phyloP scores from a whole-genome alignment of 2,113 vertebrate species.

The Gadus macrocephalus region DNA sequence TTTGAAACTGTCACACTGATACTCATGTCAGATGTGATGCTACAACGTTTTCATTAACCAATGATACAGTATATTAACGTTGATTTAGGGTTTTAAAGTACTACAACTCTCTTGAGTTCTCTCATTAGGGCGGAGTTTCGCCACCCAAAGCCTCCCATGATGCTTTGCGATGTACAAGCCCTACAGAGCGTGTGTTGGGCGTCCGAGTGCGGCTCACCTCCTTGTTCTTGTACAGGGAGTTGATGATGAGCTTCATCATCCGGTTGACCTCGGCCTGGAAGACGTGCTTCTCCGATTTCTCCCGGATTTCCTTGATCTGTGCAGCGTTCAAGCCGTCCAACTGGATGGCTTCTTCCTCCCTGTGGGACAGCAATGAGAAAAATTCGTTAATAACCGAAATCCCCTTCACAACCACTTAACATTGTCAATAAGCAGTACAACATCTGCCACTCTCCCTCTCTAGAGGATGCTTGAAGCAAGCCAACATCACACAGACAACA shows the following conservation, averaged over 20 bases:
- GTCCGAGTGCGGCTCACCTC: conserved; percentile 75
- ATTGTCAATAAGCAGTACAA: background rate
- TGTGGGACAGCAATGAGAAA: conserved; percentile 42
- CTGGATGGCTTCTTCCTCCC: conserved; percentile 97
- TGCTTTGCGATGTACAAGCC: background rate
- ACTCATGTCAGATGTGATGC: no score
- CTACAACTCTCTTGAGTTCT: no score
- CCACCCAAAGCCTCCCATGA: background rate
- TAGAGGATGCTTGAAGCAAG: background rate
- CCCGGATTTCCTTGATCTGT: conserved; percentile 94
- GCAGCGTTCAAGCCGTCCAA: conserved; percentile 94
- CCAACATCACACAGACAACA: background rate
- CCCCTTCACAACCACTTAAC: conserved; percentile 1
- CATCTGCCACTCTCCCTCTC: background rate
- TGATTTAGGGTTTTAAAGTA: no score
- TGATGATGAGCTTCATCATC: conserved; percentile 99
- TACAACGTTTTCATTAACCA: no score
- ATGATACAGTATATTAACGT: no score
- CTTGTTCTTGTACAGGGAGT: conserved; percentile 98
- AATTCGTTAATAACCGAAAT: no score
- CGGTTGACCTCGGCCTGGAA: conserved; percentile 98
- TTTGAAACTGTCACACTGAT: no score
- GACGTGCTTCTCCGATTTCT: conserved; percentile 94
- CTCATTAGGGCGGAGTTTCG: no score
- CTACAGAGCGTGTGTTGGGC: background rate